These are phyloP conservation scores for Hirtodrosophila confusa DNA, from an alignment of 2,888 invertebrate species.

Conservation along the genomic window DNA sequence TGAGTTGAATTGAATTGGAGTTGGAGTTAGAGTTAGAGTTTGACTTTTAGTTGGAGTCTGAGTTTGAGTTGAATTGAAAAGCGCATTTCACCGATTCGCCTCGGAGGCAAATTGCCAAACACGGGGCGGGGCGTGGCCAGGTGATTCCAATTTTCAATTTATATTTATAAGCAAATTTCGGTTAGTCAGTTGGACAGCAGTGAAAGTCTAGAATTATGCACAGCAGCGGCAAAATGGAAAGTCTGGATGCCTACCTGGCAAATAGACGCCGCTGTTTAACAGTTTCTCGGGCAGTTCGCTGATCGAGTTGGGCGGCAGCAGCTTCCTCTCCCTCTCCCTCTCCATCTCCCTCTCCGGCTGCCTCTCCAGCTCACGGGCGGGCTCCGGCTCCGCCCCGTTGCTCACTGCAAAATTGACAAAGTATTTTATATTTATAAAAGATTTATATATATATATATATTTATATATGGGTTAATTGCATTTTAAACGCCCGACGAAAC, in stretches of 20 bases:
- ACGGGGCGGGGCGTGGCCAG: constrained; percentile 65
- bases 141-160: constrained; percentile 64
- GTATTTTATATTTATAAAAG: constrained; percentile 26
- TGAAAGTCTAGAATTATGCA: constrained; percentile 74
- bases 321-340: constrained; percentile 73
- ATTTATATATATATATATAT: constrained; percentile 26
- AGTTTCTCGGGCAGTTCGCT: constrained; percentile 88
- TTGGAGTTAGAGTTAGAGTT: constrained; percentile 1
- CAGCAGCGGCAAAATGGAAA: constrained; percentile 64
- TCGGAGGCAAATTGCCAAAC: constrained; percentile 58
- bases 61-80: constrained; percentile 39
- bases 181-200: constrained; percentile 30
- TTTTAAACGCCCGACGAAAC: constrained; percentile 72
- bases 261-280: constrained; percentile 88
- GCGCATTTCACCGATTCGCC: constrained; percentile 52
- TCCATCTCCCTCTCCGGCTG: constrained; percentile 20
- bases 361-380: neutral
- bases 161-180: constrained; percentile 66
- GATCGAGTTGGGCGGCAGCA: constrained; percentile 87
- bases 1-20: constrained; percentile 44
- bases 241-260: constrained; percentile 86
- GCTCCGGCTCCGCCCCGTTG: constrained; percentile 59
- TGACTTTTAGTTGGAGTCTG: neutral
- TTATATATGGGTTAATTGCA: constrained; percentile 71
- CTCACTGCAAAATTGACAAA: constrained; percentile 45